Base-by-base conservation (phyloP, 1,140 invertebrate species). In the Aradophagus sp. region DNA sequence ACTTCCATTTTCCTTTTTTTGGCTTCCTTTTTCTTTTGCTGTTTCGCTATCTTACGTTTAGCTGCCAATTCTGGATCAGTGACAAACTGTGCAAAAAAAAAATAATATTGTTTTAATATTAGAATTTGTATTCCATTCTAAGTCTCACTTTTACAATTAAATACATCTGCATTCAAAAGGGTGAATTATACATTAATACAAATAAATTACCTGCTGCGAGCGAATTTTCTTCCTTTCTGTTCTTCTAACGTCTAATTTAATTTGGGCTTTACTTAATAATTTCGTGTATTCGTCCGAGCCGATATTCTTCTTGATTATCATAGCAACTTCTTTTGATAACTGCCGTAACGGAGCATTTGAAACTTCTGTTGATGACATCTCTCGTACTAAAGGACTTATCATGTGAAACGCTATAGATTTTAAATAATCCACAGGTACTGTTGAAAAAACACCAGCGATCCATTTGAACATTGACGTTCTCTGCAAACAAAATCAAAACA, bases 51-150 rank as follows among this genome's bases (percentile, higher is more conserved):
- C 85, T 93, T 94, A 77, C 90, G 90, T 77, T 92, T 92, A 0
- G 92, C 93, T 17, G 91, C 91, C 62, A 88, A 85, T 73, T 93
- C 92, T 15, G 93, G 93, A 85, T 94, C 88, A 0, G 89, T 89
- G 0, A 95, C 89, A 74, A 89, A 89, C 80, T 92, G 86, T n/a
- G n/a, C 5, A 86, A 82, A 17, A 81, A 52, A 65, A 84, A 35
- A 34, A 11, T 55, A 8, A 23, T 5, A 32, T 41, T 23, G 27
- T 31, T 29, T 39, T 1, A 17, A 56, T 39, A 13, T 23, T 39
- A 39, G 15, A 12, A 10, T 23, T 23, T 20, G 20, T 1, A 6
- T 6, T 16, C 15, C 31, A 13, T 8, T 34, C 3, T 26, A 56
- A 32, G 56, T 31, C 19, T 41, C n/a, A 8, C 20, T 23, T 23